These are phyloP conservation scores for Triops cancriformis DNA, from an alignment of 1,140 invertebrate genomes.

Conservation along the genomic window DNA sequence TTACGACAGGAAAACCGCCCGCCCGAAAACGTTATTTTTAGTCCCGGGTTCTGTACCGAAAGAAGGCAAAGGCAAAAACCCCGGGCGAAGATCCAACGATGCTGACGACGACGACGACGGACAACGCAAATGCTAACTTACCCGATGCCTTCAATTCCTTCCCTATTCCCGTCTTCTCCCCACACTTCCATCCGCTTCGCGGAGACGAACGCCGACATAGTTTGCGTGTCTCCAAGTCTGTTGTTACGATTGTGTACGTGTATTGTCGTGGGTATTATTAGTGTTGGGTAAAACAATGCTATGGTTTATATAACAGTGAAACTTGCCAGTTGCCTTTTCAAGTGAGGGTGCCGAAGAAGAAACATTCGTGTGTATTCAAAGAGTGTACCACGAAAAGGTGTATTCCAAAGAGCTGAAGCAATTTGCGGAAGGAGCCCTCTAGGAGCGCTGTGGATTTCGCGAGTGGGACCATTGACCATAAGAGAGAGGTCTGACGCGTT, in stretches of 20 bases:
- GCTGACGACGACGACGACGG: slow-evolving; percentile 11
- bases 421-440: too few relatives aligned
- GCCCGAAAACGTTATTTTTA: slow-evolving; percentile 1
- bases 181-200: neutral
- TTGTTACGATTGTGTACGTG: slow-evolving; percentile 9
- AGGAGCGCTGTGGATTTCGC: too few relatives aligned
- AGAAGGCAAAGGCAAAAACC: neutral
- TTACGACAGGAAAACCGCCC: neutral
- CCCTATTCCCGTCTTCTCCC: neutral
- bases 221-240: neutral
- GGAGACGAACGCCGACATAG: slow-evolving; percentile 1
- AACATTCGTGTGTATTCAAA: too few relatives aligned
- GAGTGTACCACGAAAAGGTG: too few relatives aligned
- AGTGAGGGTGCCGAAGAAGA: too few relatives aligned
- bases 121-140: neutral
- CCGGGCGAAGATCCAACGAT: slow-evolving; percentile 12
- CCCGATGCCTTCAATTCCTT: neutral
- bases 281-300: too few relatives aligned
- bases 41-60: neutral
- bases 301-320: too few relatives aligned
- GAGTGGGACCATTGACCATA: too few relatives aligned
- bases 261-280: too few relatives aligned
- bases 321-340: too few relatives aligned
- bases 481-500: too few relatives aligned
- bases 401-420: too few relatives aligned